Percentiles rank a stretch among this genome's conserved stretches.
Evolutionary conservation across 1,140 invertebrate species (phyloP).

Genomic region (Panagrolaimus sp.): DNA sequence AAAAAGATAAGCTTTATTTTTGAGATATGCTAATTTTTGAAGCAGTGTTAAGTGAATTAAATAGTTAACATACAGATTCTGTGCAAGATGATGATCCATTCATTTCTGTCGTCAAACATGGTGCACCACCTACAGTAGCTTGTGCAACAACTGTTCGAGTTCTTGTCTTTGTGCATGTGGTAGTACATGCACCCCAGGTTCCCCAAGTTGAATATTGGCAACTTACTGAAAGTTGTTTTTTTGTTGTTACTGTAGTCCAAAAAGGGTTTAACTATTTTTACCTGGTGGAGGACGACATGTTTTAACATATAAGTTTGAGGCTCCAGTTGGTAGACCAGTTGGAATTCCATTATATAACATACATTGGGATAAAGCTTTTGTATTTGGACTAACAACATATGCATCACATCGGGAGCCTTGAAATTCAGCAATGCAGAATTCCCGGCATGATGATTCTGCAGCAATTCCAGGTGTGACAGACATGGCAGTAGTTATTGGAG

Average conservation of each 20-base stretch:
- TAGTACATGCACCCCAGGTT: not conserved
- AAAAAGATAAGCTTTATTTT: too few species aligned
- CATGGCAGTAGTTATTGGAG: not conserved
- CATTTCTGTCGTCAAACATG: constrained; percentile 8
- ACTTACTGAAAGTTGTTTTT: not conserved
- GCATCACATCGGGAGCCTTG: not conserved
- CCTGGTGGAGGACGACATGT: constrained; percentile 2
- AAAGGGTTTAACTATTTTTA: not conserved
- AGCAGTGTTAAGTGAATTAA: not conserved
- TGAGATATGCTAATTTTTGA: not conserved
- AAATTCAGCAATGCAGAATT: constrained; percentile 15
- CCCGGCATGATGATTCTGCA: not conserved
- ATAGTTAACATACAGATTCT: not conserved
- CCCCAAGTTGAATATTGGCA: not conserved
- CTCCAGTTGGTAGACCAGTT: not conserved
- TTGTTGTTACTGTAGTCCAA: not conserved
- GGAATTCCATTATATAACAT: not conserved
- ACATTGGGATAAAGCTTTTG: constrained; percentile 1
- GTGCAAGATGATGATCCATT: not conserved
- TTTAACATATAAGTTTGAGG: constrained; percentile 13
- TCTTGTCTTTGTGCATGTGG: not conserved
- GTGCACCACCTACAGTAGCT: not conserved
- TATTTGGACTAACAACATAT: not conserved
- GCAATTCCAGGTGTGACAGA: not conserved
- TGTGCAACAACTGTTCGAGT: constrained; percentile 2